phyloP scores from a whole-genome alignment of 2,888 invertebrate species.

The Trichacis sp. region DNA sequence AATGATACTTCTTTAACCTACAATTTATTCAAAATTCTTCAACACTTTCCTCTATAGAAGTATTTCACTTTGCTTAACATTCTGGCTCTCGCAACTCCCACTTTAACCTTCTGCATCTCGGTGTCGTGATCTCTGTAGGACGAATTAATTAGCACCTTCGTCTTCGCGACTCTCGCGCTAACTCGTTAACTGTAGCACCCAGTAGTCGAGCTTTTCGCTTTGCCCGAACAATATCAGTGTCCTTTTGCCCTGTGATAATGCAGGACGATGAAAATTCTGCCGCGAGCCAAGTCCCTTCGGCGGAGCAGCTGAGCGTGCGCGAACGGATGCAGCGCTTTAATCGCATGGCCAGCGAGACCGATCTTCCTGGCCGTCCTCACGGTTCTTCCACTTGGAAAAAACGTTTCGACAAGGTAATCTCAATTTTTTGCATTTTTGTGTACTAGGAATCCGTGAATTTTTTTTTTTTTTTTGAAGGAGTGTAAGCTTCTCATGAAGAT shows the following conservation, averaged over 20 bases:
- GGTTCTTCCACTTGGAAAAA: constrained; percentile 68
- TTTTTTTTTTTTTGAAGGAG: no score
- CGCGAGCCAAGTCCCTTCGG: constrained; percentile 55
- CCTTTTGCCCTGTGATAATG: constrained; percentile 47
- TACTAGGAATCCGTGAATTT: no score
- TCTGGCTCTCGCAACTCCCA: no score
- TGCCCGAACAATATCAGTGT: constrained; percentile 15
- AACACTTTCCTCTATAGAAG: no score
- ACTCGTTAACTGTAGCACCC: constrained; percentile 20
- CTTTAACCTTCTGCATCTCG: not conserved
- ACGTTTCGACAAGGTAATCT: constrained; percentile 78
- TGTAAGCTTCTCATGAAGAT: no score
- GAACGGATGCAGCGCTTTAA: constrained; percentile 94
- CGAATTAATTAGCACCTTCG: constrained; percentile 30
- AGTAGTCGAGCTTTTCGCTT: constrained; percentile 23
- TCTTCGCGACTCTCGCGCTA: constrained; percentile 20
- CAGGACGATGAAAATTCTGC: constrained; percentile 61
- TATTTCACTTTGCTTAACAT: not conserved
- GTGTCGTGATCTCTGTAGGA: constrained; percentile 21
- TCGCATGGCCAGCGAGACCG: constrained; percentile 85
- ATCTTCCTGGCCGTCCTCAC: constrained; percentile 64
- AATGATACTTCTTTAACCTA: no score
- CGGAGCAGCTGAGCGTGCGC: constrained; percentile 84
- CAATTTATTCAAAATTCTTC: no score
- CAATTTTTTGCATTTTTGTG: no score